Percentiles rank a stretch among this genome's conserved stretches.
Conservation (phyloP, 2,113 vertebrate species). For the Rhizomys pruinosus region DNA sequence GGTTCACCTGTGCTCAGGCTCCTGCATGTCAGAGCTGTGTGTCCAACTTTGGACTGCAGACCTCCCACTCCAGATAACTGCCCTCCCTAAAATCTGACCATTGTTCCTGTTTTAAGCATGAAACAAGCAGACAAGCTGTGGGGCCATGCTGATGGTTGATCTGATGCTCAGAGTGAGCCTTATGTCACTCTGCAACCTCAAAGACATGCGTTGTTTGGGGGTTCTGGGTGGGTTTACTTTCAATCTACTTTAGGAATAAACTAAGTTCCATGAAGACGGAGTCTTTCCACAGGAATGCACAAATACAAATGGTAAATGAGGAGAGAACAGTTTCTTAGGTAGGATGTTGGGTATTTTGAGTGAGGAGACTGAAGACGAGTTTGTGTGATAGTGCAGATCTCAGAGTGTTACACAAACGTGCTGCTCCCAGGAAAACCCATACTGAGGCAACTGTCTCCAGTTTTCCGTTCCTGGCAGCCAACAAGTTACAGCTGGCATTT, state of each 20-base stretch:
- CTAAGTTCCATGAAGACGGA: too few relatives aligned
- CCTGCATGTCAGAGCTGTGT: background rate
- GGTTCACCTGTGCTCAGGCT: fast-evolving
- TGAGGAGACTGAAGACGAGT: background rate
- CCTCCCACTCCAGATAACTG: background rate
- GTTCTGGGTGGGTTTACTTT: too few relatives aligned
- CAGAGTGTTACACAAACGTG: fast-evolving
- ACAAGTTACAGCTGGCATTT: fast-evolving
- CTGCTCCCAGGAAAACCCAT: background rate
- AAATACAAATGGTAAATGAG: too few relatives aligned
- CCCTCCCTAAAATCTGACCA: background rate
- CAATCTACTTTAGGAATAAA: too few relatives aligned
- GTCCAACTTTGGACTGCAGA: too few relatives aligned
- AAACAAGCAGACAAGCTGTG: too few relatives aligned
- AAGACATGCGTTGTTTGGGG: fast-evolving
- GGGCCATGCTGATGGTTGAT: too few relatives aligned
- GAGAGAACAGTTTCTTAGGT: too few relatives aligned
- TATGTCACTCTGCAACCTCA: too few relatives aligned
- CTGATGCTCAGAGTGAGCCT: too few relatives aligned
- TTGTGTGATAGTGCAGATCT: background rate
- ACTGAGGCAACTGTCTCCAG: background rate
- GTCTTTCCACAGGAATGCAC: too few relatives aligned
- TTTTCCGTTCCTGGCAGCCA: background rate
- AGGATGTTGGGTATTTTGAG: background rate
- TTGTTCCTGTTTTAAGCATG: too few relatives aligned